Evolutionary conservation across 2,797 vertebrate species (phyloP).

Genomic region (Chaetodon trifasciatus): DNA sequence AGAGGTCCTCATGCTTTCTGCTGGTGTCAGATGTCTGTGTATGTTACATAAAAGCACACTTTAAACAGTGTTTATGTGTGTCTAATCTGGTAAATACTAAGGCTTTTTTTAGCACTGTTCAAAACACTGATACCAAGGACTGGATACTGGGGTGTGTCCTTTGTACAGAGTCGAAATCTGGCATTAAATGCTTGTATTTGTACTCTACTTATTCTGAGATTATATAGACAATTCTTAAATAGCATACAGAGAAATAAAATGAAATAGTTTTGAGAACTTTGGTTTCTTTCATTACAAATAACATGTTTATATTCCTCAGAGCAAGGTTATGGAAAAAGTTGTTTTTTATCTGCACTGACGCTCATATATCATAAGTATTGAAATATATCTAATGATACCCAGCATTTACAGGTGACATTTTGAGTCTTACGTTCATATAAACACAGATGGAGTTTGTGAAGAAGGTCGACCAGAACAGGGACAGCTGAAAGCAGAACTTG

Average conservation of each 20-base stretch:
- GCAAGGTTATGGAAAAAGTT: not conserved
- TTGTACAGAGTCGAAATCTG: no score
- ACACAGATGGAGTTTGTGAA: constrained; percentile 5
- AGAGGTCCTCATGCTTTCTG: constrained; percentile 24
- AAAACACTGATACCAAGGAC: not conserved
- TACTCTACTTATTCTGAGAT: not conserved
- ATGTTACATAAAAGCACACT: constrained; percentile 41
- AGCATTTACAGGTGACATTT: not conserved
- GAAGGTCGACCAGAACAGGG: constrained; percentile 15
- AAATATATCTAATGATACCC: not conserved
- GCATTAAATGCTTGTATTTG: no score
- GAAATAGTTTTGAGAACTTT: not conserved
- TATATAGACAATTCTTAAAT: not conserved
- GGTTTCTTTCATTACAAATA: not conserved
- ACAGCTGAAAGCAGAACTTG: constrained; percentile 54
- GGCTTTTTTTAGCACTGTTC: constrained; percentile 5
- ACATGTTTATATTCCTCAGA: not conserved
- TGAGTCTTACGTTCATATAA: constrained; percentile 12
- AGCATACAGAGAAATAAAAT: not conserved
- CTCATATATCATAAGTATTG: not conserved
- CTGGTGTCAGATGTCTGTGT: constrained; percentile 21
- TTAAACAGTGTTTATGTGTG: constrained; percentile 12
- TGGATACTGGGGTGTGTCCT: not conserved
- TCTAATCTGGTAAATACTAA: constrained; percentile 15
- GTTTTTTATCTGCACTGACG: not conserved